Conservation (phyloP, 2,797 vertebrate genomes). For the Gastrophryne carolinensis region DNA sequence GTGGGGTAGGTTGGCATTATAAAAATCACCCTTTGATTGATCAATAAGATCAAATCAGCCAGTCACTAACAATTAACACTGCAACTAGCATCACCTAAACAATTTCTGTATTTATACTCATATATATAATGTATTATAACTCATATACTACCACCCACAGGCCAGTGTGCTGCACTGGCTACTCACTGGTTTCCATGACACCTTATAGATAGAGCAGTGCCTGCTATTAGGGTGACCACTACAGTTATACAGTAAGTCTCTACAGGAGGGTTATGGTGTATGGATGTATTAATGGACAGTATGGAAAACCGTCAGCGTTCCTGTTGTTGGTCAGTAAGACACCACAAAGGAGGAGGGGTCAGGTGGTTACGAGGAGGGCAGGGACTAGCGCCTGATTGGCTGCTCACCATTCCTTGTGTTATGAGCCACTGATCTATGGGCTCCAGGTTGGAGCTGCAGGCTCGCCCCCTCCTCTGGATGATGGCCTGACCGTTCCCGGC, state of each 20-base stretch:
- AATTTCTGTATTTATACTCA: no score
- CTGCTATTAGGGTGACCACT: no score
- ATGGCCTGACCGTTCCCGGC: constrained; percentile 88
- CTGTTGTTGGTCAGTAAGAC: constrained; percentile 61
- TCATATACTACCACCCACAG: background rate
- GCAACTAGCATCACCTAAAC: no score
- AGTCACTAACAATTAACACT: no score
- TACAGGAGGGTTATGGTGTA: background rate
- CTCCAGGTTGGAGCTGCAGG: constrained; percentile 91
- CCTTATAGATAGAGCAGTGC: background rate
- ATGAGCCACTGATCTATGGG: constrained; percentile 99
- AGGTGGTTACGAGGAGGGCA: constrained; percentile 51
- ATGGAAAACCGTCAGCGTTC: background rate
- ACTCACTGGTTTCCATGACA: background rate
- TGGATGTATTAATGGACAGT: background rate
- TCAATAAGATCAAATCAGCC: no score
- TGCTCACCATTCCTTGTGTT: constrained; percentile 99
- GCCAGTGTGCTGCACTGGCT: background rate
- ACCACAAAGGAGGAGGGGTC: constrained; percentile 43
- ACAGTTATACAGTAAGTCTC: no score
- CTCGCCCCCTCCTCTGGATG: constrained; percentile 91
- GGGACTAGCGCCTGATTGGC: constrained; percentile 65
- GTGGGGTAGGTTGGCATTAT: no score
- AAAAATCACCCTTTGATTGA: no score
- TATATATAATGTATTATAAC: no score